Base-by-base conservation (phyloP, 37 sponge, comb jelly and placozoan genomes). In the Spongilla lacustris region DNA sequence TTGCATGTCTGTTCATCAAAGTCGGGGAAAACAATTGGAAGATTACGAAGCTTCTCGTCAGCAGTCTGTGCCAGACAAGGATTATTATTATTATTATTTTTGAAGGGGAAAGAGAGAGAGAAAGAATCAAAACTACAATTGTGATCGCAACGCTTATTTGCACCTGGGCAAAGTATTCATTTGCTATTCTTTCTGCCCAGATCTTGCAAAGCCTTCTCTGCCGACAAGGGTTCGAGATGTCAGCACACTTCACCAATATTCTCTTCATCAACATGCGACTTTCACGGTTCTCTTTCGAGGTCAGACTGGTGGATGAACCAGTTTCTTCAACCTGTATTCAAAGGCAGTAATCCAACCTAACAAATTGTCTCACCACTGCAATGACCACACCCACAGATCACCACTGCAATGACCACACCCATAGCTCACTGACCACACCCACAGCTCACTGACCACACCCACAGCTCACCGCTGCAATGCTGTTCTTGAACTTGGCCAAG, bases 121-220 rank as follows among this genome's bases (percentile, higher is more conserved):
- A 26, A 67, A 29, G 11, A 38, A 27, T n/a, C 27, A 78, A 50
- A 49, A 26, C 25, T 12, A 34, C 77, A 76, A 72, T 13, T 23
- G 19, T 27, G 22, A 72, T 23, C 19, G 26, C 73, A n/a, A 11
- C 26, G 26, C 73, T 12, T 29, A 72, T 27, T 27, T 23, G 26
- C 4, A 94, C 94, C 92, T 97, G 98, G 17, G 81, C 58, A 31
- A 94, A 91, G 85, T 97, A 97, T 76, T 97, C 98, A 33, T 85
- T 73, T 0, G 94, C 70, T 22, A 97, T 94, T 38, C 93, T 79
- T 19, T 70, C 70, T 12, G 98, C 91, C 98, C 98, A 97, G 14
- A 73, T 86, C 46, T 68, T 81, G 38, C 93, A 92, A 21, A 97
- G n/a, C n/a, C n/a, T n/a, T n/a, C n/a, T n/a, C n/a, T n/a, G n/a